phyloP scores from a whole-genome alignment of 2,113 vertebrate species.

The Sclerurus mexicanus region DNA sequence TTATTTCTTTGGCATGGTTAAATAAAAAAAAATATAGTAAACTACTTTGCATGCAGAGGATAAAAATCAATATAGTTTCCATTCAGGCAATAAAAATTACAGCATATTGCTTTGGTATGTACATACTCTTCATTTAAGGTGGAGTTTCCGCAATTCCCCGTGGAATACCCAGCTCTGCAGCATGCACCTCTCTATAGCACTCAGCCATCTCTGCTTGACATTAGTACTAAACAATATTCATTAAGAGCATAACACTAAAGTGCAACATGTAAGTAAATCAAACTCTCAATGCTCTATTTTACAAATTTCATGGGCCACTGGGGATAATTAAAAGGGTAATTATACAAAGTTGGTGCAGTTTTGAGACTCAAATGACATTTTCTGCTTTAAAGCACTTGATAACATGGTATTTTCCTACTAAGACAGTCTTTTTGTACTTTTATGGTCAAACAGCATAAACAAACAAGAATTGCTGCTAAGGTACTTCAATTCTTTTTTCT shows the following conservation, averaged over 20 bases:
- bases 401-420: slow-evolving; percentile 71
- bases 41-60: not conserved
- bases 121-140: not conserved
- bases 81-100: not conserved
- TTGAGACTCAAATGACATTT: slow-evolving; percentile 86
- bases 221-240: slow-evolving; percentile 79
- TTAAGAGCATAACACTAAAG: slow-evolving; percentile 79
- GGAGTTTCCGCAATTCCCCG: not conserved
- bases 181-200: slow-evolving; percentile 46
- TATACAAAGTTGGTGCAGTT: slow-evolving; percentile 84
- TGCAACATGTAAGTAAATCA: slow-evolving; percentile 85
- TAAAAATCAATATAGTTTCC: slow-evolving; percentile 35
- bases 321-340: slow-evolving; percentile 88
- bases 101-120: not conserved
- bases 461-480: slow-evolving; percentile 68
- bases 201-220: slow-evolving; percentile 65
- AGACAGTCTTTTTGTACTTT: slow-evolving; percentile 58
- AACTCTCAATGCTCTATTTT: slow-evolving; percentile 81
- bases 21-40: not conserved
- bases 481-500: not conserved
- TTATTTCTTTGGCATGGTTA: not conserved
- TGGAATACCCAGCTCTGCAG: slow-evolving; percentile 5
- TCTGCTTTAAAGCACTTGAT: slow-evolving; percentile 81
- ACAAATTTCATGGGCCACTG: slow-evolving; percentile 86
- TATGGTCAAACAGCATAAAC: slow-evolving; percentile 69